Percentiles rank a stretch among this genome's conserved stretches.
Evolutionary conservation across 2,888 invertebrate genomes (phyloP).

Genomic region (Cabera pusaria): DNA sequence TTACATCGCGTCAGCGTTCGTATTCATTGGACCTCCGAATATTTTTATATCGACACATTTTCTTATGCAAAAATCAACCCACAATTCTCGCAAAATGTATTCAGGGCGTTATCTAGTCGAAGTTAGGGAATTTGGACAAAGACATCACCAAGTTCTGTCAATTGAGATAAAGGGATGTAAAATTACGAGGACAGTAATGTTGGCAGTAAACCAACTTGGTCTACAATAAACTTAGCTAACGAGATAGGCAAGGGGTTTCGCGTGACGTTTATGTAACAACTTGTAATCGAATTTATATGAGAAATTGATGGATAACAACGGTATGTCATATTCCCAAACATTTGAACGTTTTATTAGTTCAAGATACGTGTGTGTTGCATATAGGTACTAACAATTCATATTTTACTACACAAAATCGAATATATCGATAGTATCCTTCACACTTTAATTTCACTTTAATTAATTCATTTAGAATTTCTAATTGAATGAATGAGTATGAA

Average conservation of each 20-base stretch:
- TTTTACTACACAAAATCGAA: too few species aligned
- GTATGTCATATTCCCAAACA: too few species aligned
- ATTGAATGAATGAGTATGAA: too few species aligned
- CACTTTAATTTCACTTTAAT: too few species aligned
- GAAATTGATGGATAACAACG: slow-evolving; percentile 5
- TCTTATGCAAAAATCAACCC: slow-evolving; percentile 32
- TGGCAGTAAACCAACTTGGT: slow-evolving; percentile 59
- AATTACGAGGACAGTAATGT: slow-evolving; percentile 70
- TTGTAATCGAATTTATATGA: slow-evolving; percentile 17
- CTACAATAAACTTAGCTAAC: slow-evolving; percentile 51
- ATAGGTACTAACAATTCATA: too few species aligned
- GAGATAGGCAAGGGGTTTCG: slow-evolving; percentile 38
- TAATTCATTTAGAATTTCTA: too few species aligned
- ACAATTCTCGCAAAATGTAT: slow-evolving; percentile 47
- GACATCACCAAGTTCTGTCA: slow-evolving; percentile 70
- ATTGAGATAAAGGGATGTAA: slow-evolving; percentile 75
- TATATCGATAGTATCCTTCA: too few species aligned
- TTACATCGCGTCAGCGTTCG: slow-evolving; percentile 29
- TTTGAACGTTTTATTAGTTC: too few species aligned
- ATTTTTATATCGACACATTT: slow-evolving; percentile 34
- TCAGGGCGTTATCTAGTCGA: slow-evolving; percentile 51
- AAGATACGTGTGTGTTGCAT: too few species aligned
- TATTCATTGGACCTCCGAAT: slow-evolving; percentile 28
- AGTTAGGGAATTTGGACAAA: slow-evolving; percentile 55
- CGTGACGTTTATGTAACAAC: slow-evolving; percentile 31